Evolutionary conservation across 2,888 invertebrate genomes (phyloP).

Genomic region (Neria commutata): DNA sequence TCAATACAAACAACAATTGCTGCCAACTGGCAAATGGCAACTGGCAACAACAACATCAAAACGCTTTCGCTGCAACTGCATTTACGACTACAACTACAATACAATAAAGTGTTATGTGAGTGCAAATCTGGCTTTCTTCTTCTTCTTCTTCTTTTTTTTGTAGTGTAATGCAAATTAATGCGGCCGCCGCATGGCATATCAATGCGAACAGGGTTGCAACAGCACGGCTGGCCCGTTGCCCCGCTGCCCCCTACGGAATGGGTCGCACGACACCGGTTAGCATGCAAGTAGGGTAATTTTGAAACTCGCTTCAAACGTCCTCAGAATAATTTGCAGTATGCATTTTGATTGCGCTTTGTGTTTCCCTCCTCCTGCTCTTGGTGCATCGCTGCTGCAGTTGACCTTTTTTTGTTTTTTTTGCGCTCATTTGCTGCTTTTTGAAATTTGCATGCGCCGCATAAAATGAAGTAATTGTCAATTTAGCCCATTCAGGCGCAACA

Average conservation of each 20-base stretch:
- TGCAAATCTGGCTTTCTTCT: neutral
- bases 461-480: conserved; percentile 28
- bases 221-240: neutral
- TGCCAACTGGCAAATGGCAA: neutral
- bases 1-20: conserved; percentile 36
- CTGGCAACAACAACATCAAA: neutral
- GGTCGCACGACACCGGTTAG: neutral
- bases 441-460: conserved; percentile 22
- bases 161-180: conserved; percentile 20
- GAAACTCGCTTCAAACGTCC: no score
- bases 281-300: no score
- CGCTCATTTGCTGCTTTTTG: conserved; percentile 14
- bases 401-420: neutral
- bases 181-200: conserved; percentile 12
- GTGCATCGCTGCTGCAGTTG: no score
- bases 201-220: conserved; percentile 22
- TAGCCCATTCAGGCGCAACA: conserved; percentile 20
- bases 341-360: neutral
- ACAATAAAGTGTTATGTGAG: no score
- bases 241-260: no score
- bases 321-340: no score
- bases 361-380: no score
- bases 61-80: no score
- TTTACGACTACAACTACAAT: no score
- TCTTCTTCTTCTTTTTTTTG: neutral